These are phyloP conservation scores for Triops cancriformis DNA, from an alignment of 1,140 invertebrate species.

Conservation along the genomic window DNA sequence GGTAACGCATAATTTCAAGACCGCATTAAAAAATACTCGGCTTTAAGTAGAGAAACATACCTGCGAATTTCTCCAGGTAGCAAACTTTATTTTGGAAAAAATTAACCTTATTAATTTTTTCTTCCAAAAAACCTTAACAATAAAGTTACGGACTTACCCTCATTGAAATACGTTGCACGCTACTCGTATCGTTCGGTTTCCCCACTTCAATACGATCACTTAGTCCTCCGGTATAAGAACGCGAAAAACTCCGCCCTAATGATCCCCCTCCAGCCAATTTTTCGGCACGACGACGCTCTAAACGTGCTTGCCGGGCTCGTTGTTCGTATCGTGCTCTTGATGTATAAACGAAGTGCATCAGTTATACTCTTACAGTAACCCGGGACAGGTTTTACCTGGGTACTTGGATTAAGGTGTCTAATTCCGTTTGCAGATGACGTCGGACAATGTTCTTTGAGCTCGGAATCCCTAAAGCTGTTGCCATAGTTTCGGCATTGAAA, in stretches of 20 bases:
- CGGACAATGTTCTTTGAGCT: slow-evolving; percentile 87
- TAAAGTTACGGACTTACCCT: background rate
- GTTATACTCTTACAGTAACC: background rate
- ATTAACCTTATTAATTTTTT: slow-evolving; percentile 17
- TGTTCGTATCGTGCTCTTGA: slow-evolving; percentile 55
- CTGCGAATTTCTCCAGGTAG: slow-evolving; percentile 51
- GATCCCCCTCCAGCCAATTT: slow-evolving; percentile 45
- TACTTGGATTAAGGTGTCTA: slow-evolving; percentile 78
- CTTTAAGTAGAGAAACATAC: slow-evolving; percentile 39
- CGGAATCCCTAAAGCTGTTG: slow-evolving; percentile 82
- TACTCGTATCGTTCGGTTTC: slow-evolving; percentile 30
- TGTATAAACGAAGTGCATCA: background rate
- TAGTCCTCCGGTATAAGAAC: slow-evolving; percentile 38
- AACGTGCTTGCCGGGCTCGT: slow-evolving; percentile 46
- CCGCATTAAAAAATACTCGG: too few species aligned
- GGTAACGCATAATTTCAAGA: too few species aligned
- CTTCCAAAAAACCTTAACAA: background rate
- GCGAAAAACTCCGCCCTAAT: slow-evolving; percentile 44
- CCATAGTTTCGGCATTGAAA: slow-evolving; percentile 88
- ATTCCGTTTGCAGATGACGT: slow-evolving; percentile 77
- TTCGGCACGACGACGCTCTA: slow-evolving; percentile 41
- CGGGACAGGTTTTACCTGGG: slow-evolving; percentile 59
- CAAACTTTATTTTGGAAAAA: slow-evolving; percentile 39
- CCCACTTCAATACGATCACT: slow-evolving; percentile 23
- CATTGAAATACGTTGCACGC: slow-evolving; percentile 23